Percentiles rank a stretch among this genome's conserved stretches.
Evolutionary conservation across 2,888 invertebrate genomes (phyloP).

Genomic region (Geophilus truncorum): DNA sequence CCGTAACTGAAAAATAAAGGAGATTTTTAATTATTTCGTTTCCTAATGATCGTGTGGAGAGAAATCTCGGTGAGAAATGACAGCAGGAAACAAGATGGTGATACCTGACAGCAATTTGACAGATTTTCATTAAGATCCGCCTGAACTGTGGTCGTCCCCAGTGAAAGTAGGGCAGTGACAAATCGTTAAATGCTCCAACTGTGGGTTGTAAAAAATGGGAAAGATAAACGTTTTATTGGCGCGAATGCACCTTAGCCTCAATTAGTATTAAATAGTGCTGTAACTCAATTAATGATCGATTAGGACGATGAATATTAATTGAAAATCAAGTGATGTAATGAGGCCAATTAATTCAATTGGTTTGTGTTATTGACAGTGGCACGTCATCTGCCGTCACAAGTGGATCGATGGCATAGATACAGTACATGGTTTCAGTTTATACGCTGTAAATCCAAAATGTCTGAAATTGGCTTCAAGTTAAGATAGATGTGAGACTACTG

Average conservation of each 20-base stretch:
- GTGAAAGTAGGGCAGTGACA: background rate
- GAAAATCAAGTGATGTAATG: background rate
- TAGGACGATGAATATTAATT: background rate
- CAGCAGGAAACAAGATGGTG: background rate
- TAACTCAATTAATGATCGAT: background rate
- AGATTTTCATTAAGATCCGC: conserved; percentile 12
- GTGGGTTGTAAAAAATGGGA: background rate
- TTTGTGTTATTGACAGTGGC: no score
- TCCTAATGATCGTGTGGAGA: background rate
- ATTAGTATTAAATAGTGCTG: background rate
- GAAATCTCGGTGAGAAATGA: background rate
- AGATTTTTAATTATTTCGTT: background rate
- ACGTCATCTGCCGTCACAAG: no score
- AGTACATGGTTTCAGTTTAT: no score
- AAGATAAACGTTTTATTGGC: background rate
- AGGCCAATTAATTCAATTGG: background rate
- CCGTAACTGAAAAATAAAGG: no score
- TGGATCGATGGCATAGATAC: no score
- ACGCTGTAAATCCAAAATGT: no score
- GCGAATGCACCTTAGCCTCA: background rate
- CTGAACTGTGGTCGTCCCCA: background rate
- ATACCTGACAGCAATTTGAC: conserved; percentile 20
- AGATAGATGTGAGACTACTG: no score
- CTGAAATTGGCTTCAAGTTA: no score
- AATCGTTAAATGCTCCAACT: background rate